These are phyloP conservation scores for Cryptoleucopteryx plumbea DNA, from an alignment of 2,113 vertebrate species.

Conservation along the genomic window DNA sequence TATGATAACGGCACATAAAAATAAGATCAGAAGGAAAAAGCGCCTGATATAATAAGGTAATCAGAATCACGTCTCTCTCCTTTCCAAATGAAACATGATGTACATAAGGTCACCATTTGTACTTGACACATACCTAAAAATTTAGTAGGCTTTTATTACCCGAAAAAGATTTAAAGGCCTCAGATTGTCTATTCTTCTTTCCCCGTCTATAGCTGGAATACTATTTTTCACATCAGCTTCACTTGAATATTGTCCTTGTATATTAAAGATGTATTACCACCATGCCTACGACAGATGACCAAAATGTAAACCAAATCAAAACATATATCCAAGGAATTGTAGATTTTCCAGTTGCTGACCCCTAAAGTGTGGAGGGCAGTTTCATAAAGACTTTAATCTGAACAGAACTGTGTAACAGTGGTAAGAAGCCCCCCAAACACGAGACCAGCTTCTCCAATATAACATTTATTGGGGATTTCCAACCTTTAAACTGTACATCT, in stretches of 20 bases:
- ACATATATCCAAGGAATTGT: not conserved
- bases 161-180: slow-evolving; percentile 27
- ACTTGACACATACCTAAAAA: not conserved
- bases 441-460: not conserved
- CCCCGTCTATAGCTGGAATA: not conserved
- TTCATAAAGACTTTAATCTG: not conserved
- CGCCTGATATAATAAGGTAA: slow-evolving; percentile 50
- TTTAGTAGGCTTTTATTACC: not conserved
- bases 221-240: not conserved
- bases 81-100: slow-evolving; percentile 24
- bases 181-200: not conserved
- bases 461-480: not conserved
- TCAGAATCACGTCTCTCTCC: slow-evolving; percentile 20
- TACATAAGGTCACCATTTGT: not conserved
- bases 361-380: not conserved
- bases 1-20: slow-evolving; percentile 60
- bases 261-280: not conserved
- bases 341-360: not conserved
- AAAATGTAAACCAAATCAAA: not conserved
- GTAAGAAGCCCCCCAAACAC: not conserved
- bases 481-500: not conserved
- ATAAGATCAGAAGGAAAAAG: slow-evolving; percentile 50
- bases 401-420: not conserved
- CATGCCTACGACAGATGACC: not conserved
- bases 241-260: not conserved